phyloP scores from a whole-genome alignment of 1,140 invertebrate genomes.

The Caenorhabditis brenneri region DNA sequence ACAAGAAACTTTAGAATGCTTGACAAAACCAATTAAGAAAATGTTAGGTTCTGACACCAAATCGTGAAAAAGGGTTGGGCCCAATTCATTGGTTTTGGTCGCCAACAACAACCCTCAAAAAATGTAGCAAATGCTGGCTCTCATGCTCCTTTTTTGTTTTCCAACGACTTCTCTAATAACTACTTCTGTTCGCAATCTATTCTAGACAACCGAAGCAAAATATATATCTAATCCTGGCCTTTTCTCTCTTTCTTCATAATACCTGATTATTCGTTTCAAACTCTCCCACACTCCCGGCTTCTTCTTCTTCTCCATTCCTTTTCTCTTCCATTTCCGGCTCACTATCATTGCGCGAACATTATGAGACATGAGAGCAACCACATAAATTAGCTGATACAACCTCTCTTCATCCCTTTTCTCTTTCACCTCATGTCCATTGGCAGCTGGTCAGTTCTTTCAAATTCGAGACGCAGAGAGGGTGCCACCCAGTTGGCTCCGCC shows the following conservation, averaged over 20 bases:
- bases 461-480: constrained; percentile 18
- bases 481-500: constrained; percentile 30
- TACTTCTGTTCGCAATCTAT: no score
- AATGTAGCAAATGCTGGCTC: no score
- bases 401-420: neutral
- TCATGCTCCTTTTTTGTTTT: no score
- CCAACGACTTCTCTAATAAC: no score
- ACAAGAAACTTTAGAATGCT: no score
- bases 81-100: no score
- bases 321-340: constrained; percentile 5
- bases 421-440: constrained; percentile 21
- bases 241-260: neutral
- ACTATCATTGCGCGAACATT: constrained; percentile 36
- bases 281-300: neutral
- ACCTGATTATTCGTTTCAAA: neutral
- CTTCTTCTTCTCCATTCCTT: neutral
- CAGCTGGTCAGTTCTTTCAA: constrained; percentile 17
- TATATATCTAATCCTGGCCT: neutral
- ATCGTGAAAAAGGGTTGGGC: no score
- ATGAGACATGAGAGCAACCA: neutral
- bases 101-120: no score
- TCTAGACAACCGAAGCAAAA: no score
- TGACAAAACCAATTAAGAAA: no score
- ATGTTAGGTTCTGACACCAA: no score
- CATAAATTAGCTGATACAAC: constrained; percentile 35